Base-by-base conservation (phyloP, 2,888 invertebrate genomes). In the Synanthedon formicaeformis region DNA sequence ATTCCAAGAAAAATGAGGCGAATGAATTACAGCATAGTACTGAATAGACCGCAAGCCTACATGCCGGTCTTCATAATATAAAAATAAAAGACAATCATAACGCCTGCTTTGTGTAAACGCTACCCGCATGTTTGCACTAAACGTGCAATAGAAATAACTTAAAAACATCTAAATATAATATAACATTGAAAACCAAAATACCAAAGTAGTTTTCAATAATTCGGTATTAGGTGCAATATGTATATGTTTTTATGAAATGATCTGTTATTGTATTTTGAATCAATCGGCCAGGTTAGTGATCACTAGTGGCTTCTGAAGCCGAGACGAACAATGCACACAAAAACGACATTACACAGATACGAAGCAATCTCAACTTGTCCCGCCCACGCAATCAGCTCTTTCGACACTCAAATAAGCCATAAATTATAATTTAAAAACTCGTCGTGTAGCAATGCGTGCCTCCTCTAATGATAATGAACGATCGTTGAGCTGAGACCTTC, bases 341-440 rank as follows among this genome's bases (percentile, higher is more conserved):
- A 56, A 54, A 58, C 59, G 62, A 61, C 59, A 65, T 61, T 56
- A 66, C 64, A 62, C 62, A 58, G 54, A 64, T 62, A 60, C 58
- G 57, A 56, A 61, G 48, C 53, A 54, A 55, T 53, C 57, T 51
- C 59, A 73, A 68, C 74, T 59, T 62, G 76, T 71, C 62, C 73
- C 79, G 70, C 85, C 86, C 73, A 86, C 86, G 67, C 76, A 59
- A 75, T 77, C 68, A 61, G 59, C 73, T 75, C 77, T 87, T 85
- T 83, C 86, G 76, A 83, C 85, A 84, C 78, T 73, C 73, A 73
- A 78, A 78, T 77, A 77, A 80, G 73, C 71, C 70, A 78, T 86
- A 84, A 82, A 85, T 84, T 83, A 82, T 81, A 79, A 82, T 81
- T 83, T 80, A 75, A 76, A 81, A 82, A 78, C 71, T 70, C 68